phyloP scores from a whole-genome alignment of 2,113 vertebrate genomes.

The Physeter macrocephalus region DNA sequence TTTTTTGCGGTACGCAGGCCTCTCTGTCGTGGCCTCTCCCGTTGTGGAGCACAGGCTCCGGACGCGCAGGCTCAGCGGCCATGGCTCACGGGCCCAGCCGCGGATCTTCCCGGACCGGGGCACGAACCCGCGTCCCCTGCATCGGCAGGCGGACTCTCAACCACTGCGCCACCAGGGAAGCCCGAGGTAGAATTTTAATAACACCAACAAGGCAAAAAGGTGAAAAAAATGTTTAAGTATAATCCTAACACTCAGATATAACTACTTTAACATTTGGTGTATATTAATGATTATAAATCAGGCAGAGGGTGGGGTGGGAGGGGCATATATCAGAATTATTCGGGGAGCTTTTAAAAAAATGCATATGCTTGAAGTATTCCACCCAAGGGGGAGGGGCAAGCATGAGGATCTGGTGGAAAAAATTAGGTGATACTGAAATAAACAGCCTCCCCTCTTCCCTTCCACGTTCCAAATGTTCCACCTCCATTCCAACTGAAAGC shows the following conservation, averaged over 20 bases:
- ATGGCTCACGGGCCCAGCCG: no score
- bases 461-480: not conserved
- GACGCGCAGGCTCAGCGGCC: no score
- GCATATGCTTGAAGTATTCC: not conserved
- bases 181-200: not conserved
- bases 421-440: not conserved
- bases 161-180: no score
- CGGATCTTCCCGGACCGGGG: no score
- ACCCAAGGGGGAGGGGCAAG: not conserved
- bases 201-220: not conserved
- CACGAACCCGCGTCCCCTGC: no score
- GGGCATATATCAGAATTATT: not conserved
- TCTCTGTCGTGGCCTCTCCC: no score
- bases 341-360: not conserved
- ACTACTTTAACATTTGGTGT: not conserved
- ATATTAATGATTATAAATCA: not conserved
- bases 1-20: no score
- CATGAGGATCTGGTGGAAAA: not conserved
- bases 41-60: no score
- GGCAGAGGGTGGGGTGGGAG: not conserved
- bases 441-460: not conserved
- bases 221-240: not conserved
- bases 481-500: not conserved
- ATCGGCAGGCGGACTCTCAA: no score
- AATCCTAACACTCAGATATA: not conserved